phyloP scores from a whole-genome alignment of 2,113 vertebrate genomes.

The Sturnira hondurensis region DNA sequence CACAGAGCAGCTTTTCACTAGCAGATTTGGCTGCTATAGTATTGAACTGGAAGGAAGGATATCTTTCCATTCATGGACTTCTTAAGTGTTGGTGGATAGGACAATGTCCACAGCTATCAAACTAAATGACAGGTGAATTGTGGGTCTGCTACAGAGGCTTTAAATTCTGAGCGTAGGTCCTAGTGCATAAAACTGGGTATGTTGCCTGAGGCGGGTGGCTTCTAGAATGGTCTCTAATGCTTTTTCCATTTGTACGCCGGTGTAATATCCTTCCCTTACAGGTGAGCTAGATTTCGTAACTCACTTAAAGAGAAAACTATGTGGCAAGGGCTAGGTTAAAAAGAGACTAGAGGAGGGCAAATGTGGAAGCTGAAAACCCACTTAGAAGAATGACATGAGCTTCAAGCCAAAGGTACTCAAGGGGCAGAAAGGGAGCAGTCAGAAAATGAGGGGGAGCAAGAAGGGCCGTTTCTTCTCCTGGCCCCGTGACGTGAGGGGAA shows the following conservation, averaged over 20 bases:
- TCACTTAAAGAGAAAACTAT: not conserved
- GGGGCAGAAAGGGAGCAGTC: not conserved
- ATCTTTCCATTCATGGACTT: not conserved
- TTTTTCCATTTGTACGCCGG: not conserved
- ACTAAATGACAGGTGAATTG: not conserved
- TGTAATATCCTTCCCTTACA: not conserved
- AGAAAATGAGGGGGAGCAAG: not conserved
- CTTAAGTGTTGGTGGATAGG: not conserved
- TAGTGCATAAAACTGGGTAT: not conserved
- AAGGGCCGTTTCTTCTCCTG: not conserved
- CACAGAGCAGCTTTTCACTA: not conserved
- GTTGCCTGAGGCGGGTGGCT: not conserved
- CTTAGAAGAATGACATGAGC: not conserved
- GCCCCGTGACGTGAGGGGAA: accelerated
- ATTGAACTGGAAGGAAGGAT: not conserved
- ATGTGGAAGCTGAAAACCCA: not conserved
- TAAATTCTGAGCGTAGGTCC: not conserved
- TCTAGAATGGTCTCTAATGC: not conserved
- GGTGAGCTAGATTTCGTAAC: not conserved
- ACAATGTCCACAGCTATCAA: not conserved
- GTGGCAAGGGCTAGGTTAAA: not conserved
- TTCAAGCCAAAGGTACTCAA: not conserved
- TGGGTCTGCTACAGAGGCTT: not conserved
- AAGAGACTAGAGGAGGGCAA: not conserved
- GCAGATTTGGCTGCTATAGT: not conserved